phyloP scores from a whole-genome alignment of 37 sponge, comb jelly and placozoan species.

The Hormiphora californensis region DNA sequence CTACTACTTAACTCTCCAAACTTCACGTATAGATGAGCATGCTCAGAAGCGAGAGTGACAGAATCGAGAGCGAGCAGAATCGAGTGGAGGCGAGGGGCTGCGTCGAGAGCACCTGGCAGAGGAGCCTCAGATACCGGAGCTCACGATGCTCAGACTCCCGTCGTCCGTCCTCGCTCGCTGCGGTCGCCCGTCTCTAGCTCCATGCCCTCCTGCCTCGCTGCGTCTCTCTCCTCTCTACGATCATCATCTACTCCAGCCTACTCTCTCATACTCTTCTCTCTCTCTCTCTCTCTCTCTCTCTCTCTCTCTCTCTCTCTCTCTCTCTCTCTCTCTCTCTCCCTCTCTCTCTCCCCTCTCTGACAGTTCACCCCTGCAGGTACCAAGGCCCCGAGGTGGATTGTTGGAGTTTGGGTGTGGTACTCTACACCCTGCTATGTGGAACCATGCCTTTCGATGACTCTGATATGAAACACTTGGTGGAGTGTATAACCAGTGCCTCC shows the following conservation, averaged over 20 bases:
- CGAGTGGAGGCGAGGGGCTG: too few relatives aligned
- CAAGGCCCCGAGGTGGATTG: slow-evolving; percentile 74
- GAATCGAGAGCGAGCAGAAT: too few relatives aligned
- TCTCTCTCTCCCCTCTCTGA: slow-evolving; percentile 23
- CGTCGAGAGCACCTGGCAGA: too few relatives aligned
- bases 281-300: slow-evolving; percentile 12
- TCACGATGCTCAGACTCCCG: too few relatives aligned
- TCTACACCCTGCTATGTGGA: slow-evolving; percentile 80
- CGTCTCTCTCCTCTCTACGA: too few relatives aligned
- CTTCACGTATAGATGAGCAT: too few relatives aligned
- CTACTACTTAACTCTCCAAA: too few relatives aligned
- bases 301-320: slow-evolving; percentile 41
- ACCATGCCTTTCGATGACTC: slow-evolving; percentile 82
- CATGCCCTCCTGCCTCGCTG: too few relatives aligned
- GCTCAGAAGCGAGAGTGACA: too few relatives aligned
- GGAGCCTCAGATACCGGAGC: too few relatives aligned
- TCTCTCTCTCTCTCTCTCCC: slow-evolving; percentile 36
- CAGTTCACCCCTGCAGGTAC: slow-evolving; percentile 55
- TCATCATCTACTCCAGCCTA: neutral
- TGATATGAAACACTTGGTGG: slow-evolving; percentile 57
- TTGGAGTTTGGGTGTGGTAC: slow-evolving; percentile 83
- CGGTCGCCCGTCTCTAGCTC: too few relatives aligned
- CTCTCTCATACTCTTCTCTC: neutral
- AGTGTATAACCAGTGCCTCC: slow-evolving; percentile 53
- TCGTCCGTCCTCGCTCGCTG: too few relatives aligned